Conservation (phyloP, 2,797 vertebrate species). For the Anniella stebbinsi region DNA sequence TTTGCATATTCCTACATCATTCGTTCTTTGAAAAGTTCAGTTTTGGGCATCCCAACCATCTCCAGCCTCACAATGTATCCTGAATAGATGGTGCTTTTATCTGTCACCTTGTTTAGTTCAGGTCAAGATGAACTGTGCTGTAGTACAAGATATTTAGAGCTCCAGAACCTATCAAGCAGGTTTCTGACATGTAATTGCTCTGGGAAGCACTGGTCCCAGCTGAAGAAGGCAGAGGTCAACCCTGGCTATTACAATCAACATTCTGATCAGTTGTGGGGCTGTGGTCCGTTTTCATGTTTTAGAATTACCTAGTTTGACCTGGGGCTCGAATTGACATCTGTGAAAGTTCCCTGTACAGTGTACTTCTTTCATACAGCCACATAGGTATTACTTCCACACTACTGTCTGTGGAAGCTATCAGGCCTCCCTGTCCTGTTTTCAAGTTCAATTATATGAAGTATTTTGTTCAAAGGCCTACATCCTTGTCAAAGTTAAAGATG, state of each 20-base stretch:
- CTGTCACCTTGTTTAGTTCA: background rate
- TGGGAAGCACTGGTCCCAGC: background rate
- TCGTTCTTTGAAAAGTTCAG: background rate
- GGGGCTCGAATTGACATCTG: background rate
- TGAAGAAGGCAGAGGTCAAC: background rate
- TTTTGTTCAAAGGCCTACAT: background rate
- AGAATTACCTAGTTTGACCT: background rate
- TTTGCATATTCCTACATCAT: background rate
- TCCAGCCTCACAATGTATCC: background rate
- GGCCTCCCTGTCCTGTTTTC: background rate
- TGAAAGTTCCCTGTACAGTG: background rate
- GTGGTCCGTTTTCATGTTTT: background rate
- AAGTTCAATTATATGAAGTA: background rate
- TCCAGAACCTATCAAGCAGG: too few relatives aligned
- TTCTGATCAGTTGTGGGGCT: background rate
- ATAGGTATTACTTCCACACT: background rate
- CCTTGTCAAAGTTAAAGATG: background rate
- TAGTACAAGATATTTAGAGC: background rate
- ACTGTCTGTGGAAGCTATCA: background rate
- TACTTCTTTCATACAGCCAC: background rate
- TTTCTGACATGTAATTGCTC: background rate
- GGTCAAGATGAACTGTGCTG: background rate
- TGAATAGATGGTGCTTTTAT: background rate
- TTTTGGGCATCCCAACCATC: background rate
- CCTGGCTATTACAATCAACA: background rate